Base-by-base conservation (phyloP, 2,888 invertebrate species). In the Furcula furcula region DNA sequence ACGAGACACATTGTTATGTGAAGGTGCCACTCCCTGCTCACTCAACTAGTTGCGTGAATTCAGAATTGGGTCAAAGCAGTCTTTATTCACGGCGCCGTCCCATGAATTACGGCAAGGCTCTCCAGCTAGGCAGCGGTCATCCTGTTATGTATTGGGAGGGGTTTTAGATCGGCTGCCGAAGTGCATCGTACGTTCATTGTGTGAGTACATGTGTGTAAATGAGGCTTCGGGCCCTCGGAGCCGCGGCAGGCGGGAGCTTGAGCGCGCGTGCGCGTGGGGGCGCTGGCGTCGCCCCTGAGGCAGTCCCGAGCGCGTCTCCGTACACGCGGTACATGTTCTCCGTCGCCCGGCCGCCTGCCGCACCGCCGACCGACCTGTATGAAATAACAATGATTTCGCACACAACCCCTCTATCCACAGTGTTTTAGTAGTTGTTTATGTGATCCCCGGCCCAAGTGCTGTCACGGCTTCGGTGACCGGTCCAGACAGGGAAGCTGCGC, bases 401-500 rank as follows among this genome's bases (percentile, higher is more conserved):
- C 54, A 58, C 57, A 55, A 50, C 56, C 52, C 46, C 54, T 52
- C 51, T 61, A 56, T 52, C 55, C 51, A 46, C 51, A 65, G 80
- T 80, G 78, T 63, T 71, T 60, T 51, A 71, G 57, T 74, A 68
- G 65, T 64, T 71, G 81, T 84, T 83, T 82, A 69, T 70, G 85
- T 86, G 85, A 83, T 79, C 65, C 54, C 49, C 42, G 41, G 40
- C 46, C 44, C 57, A 50, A 66, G 61, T 66, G 64, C 28, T 40
- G 59, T 52, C 45, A 51, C 40, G 55, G 56, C 46, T 58, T 41
- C 53, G 46, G 63, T 77, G 76, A 81, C 81, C 82, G 83, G 82
- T 82, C 83, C 80, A 75, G 76, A 77, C 73, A 75, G 76, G 79
- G 83, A 85, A 74, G 82, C 82, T 84, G 84, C 82, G 81, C 72